phyloP scores from a whole-genome alignment of 2,797 vertebrate species.

The Thaleichthys pacificus region DNA sequence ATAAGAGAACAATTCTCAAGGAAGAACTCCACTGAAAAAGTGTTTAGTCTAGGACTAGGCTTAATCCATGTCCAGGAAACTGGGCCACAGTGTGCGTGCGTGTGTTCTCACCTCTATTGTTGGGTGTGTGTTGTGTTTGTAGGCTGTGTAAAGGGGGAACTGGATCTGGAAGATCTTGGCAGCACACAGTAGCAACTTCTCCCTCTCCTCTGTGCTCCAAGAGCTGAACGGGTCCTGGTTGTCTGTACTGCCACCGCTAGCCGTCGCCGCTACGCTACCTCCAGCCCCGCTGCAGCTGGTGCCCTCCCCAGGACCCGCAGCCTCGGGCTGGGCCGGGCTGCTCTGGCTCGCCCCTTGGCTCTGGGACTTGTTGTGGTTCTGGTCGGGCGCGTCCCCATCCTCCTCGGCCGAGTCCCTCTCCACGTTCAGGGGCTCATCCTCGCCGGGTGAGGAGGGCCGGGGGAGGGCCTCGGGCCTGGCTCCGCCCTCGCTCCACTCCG shows the following conservation, averaged over 20 bases:
- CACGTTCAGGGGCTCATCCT: slow-evolving; percentile 88
- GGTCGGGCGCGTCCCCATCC: slow-evolving; percentile 67
- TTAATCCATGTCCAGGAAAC: too few relatives aligned
- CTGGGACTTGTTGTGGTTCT: slow-evolving; percentile 68
- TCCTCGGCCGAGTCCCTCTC: slow-evolving; percentile 88
- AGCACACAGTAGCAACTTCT: slow-evolving; percentile 94
- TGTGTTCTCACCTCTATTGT: slow-evolving; percentile 89
- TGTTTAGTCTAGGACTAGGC: too few relatives aligned
- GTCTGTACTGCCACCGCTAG: slow-evolving; percentile 69
- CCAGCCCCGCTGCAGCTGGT: slow-evolving; percentile 66
- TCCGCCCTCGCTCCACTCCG: slow-evolving; percentile 74
- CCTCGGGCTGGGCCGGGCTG: slow-evolving; percentile 75
- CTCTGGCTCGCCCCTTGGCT: slow-evolving; percentile 49
- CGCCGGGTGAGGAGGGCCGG: slow-evolving; percentile 72
- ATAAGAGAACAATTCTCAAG: too few relatives aligned
- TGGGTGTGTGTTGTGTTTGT: slow-evolving; percentile 98
- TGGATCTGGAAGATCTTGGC: slow-evolving; percentile 99
- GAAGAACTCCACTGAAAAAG: too few relatives aligned
- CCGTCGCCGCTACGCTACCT: slow-evolving; percentile 59
- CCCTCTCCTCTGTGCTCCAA: slow-evolving; percentile 95
- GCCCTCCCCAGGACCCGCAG: slow-evolving; percentile 66
- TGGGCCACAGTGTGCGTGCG: slow-evolving; percentile 3
- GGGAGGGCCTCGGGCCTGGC: slow-evolving; percentile 72
- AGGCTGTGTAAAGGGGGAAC: slow-evolving; percentile 97
- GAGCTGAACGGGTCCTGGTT: slow-evolving; percentile 82